Evolutionary conservation across 2,888 invertebrate species (phyloP).

Genomic region (Hypsopygia costalis): DNA sequence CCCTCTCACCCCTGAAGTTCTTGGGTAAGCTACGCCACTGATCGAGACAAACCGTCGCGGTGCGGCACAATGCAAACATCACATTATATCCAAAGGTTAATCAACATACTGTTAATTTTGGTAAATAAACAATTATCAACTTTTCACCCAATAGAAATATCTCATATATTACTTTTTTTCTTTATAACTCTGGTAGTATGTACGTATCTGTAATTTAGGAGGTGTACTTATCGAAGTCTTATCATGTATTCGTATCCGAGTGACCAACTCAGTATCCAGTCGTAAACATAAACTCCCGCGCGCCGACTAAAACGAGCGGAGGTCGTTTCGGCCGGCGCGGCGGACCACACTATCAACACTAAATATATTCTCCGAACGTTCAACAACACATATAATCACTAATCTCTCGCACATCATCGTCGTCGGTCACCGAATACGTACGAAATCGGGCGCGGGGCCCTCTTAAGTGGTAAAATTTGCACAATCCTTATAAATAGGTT

Average conservation of each 20-base stretch:
- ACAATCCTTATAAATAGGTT: slow-evolving; percentile 44
- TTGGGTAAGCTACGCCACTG: too few relatives aligned
- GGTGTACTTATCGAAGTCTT: slow-evolving; percentile 68
- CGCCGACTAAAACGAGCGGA: slow-evolving; percentile 26
- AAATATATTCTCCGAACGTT: slow-evolving; percentile 76
- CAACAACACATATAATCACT: slow-evolving; percentile 80
- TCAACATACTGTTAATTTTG: slow-evolving; percentile 66
- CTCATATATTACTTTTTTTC: slow-evolving; percentile 74
- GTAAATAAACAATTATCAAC: slow-evolving; percentile 71
- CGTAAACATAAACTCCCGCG: slow-evolving; percentile 49
- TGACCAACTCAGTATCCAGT: slow-evolving; percentile 71
- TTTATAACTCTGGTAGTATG: slow-evolving; percentile 68
- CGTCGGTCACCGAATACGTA: slow-evolving; percentile 70
- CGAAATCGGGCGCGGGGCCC: slow-evolving; percentile 34
- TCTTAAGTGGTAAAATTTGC: slow-evolving; percentile 39
- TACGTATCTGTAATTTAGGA: slow-evolving; percentile 65
- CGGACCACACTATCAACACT: slow-evolving; percentile 62
- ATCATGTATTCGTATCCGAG: slow-evolving; percentile 66
- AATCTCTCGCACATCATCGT: slow-evolving; percentile 59
- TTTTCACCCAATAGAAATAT: slow-evolving; percentile 72
- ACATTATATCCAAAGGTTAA: slow-evolving; percentile 50
- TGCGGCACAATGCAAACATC: slow-evolving; percentile 23
- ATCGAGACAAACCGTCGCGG: too few relatives aligned
- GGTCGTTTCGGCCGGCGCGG: slow-evolving; percentile 36
- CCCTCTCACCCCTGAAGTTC: too few relatives aligned